Evolutionary conservation across 2,113 vertebrate genomes (phyloP).

Genomic region (Ardeotis arabs): DNA sequence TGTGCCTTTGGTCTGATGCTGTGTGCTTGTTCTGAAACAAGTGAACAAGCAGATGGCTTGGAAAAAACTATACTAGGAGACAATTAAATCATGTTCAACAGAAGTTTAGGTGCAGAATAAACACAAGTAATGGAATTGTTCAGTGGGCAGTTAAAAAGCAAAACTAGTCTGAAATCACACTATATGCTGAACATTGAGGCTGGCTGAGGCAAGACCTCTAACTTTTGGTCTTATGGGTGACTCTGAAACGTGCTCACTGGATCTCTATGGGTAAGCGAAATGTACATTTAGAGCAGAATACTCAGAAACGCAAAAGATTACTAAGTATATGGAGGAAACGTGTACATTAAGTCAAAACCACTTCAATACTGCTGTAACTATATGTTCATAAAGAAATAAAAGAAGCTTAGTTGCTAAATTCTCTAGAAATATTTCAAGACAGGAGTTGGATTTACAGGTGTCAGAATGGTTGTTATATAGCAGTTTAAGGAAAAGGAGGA

Average conservation of each 20-base stretch:
- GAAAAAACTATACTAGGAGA: background rate
- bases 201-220: background rate
- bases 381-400: background rate
- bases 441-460: background rate
- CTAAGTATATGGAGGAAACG: background rate
- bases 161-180: background rate
- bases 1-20: background rate
- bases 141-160: background rate
- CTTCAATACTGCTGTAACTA: background rate
- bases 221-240: background rate
- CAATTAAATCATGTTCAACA: background rate
- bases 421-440: background rate
- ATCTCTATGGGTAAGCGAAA: background rate
- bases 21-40: background rate
- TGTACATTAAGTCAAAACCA: background rate
- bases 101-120: background rate
- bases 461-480: background rate
- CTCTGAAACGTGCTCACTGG: background rate
- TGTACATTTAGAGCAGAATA: accelerated
- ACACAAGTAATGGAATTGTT: background rate
- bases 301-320: background rate
- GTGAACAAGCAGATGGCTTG: background rate
- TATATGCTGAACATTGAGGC: background rate
- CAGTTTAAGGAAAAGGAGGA: background rate
- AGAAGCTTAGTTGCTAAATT: background rate